Conservation (phyloP, 2,113 vertebrate species). For the Saiga tatarica region DNA sequence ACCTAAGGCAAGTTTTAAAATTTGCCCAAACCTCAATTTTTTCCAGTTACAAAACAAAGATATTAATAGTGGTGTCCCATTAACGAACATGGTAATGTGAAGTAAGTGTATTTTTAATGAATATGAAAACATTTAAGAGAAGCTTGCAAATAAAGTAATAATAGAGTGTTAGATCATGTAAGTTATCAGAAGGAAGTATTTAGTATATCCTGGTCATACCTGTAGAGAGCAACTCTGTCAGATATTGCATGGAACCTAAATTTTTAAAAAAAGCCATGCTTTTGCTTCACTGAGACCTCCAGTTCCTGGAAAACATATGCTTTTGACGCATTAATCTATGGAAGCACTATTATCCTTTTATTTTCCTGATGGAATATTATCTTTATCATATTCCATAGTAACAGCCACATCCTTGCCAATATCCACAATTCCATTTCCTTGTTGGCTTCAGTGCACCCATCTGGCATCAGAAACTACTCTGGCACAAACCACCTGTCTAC, state of each 20-base stretch:
- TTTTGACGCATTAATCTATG: not conserved
- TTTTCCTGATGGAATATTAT: not conserved
- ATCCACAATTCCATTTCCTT: not conserved
- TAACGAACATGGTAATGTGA: not conserved
- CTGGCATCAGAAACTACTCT: not conserved
- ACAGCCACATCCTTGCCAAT: not conserved
- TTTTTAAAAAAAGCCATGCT: accelerated
- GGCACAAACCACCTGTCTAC: not conserved
- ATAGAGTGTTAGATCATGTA: not conserved
- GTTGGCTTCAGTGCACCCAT: not conserved
- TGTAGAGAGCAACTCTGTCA: not conserved
- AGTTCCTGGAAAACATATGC: not conserved
- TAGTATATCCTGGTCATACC: not conserved
- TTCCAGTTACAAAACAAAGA: not conserved
- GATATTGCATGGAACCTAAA: not conserved
- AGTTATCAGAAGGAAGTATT: not conserved
- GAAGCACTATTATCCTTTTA: not conserved
- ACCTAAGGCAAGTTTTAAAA: slow-evolving; percentile 2
- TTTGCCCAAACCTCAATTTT: not conserved
- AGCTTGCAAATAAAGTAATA: not conserved
- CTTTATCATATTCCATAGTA: not conserved
- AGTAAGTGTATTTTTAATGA: not conserved
- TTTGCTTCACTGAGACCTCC: not conserved
- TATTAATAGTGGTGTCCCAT: not conserved
- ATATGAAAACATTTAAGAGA: not conserved